Percentiles rank a stretch among this genome's conserved stretches.
phyloP scores from a whole-genome alignment of 2,113 vertebrate species.

The Channa argus region DNA sequence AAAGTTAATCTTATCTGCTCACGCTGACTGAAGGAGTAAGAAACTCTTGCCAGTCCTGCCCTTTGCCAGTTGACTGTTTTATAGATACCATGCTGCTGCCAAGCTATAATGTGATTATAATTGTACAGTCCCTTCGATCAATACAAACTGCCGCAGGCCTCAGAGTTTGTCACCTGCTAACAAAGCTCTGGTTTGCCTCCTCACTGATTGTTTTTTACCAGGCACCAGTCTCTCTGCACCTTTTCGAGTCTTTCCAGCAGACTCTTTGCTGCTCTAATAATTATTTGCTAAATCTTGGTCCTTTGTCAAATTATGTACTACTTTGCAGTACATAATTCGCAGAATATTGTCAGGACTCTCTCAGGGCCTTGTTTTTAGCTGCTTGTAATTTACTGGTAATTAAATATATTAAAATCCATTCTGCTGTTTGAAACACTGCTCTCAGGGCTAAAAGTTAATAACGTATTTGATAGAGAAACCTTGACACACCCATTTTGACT shows the following conservation, averaged over 20 bases:
- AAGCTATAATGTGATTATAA: background rate
- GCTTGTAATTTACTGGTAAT: background rate
- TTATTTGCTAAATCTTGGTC: slow-evolving; percentile 12
- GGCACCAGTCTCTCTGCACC: background rate
- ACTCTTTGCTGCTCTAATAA: slow-evolving; percentile 5
- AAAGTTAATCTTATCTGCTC: background rate
- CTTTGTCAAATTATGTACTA: background rate
- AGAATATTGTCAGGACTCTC: background rate
- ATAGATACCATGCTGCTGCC: background rate
- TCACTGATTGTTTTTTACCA: background rate
- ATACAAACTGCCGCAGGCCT: background rate
- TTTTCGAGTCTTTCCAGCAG: background rate
- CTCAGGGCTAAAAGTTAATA: background rate
- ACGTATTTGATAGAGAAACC: background rate
- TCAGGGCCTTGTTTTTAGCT: background rate
- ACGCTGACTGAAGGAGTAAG: background rate
- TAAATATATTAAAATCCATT: fast-evolving
- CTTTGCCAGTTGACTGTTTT: background rate
- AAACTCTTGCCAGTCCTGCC: background rate
- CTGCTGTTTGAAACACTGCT: background rate
- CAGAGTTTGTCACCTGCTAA: background rate
- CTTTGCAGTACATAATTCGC: background rate
- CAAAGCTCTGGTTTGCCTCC: background rate
- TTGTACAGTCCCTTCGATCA: fast-evolving
- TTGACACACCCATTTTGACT: slow-evolving; percentile 27